Conservation (phyloP, 2,888 invertebrate species). For the Dendrolimus pini region DNA sequence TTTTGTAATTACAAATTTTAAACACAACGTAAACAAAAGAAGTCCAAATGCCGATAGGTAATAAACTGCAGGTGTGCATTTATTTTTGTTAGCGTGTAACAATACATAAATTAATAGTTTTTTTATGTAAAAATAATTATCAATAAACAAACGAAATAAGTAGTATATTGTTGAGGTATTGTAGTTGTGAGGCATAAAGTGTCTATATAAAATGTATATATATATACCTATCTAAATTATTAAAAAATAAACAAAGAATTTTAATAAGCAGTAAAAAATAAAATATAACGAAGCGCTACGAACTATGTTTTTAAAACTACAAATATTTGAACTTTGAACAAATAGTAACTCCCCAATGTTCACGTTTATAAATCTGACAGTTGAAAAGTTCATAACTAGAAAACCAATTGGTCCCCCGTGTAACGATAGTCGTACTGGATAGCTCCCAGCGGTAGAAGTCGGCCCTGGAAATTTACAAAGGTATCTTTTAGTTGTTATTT, state of each 20-base stretch:
- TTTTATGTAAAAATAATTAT: no score
- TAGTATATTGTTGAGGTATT: no score
- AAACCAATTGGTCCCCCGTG: slow-evolving; percentile 56
- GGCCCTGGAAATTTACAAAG: slow-evolving; percentile 19
- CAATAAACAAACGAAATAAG: no score
- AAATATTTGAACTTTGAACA: slow-evolving; percentile 23
- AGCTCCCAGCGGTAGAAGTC: slow-evolving; percentile 30
- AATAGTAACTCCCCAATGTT: slow-evolving; percentile 25
- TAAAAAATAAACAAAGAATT: not conserved
- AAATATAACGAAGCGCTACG: not conserved
- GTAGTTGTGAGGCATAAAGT: no score
- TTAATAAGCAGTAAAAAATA: not conserved
- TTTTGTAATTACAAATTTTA: no score
- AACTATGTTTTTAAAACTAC: slow-evolving; percentile 15
- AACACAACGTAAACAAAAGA: no score
- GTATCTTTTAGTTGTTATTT: slow-evolving; percentile 9
- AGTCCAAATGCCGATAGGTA: no score
- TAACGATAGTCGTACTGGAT: slow-evolving; percentile 43
- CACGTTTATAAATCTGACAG: slow-evolving; percentile 37
- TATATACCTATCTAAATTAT: not conserved
- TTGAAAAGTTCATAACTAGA: slow-evolving; percentile 55
- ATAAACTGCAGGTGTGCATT: no score
- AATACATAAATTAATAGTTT: no score
- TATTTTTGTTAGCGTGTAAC: no score
- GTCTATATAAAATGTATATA: no score